These are phyloP conservation scores for Todiramphus saurophagus DNA, from an alignment of 2,113 vertebrate genomes.

Conservation along the genomic window DNA sequence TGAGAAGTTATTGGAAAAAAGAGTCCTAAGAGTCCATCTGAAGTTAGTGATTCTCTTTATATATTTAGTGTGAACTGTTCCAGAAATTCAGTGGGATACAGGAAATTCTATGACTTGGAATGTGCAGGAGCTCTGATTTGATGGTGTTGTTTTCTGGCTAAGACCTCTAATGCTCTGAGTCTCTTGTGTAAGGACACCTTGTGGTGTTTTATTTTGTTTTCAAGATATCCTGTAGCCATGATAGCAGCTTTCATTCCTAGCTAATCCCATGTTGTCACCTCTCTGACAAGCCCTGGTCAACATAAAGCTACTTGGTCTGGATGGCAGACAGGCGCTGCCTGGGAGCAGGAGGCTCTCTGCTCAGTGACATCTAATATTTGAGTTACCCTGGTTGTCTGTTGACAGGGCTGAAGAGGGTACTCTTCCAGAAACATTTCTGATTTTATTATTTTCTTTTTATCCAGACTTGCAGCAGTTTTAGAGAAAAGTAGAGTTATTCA, in stretches of 20 bases:
- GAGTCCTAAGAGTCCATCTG: background rate
- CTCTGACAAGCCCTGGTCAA: background rate
- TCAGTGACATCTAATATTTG: background rate
- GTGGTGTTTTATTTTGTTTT: background rate
- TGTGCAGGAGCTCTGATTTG: background rate
- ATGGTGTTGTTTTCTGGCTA: background rate
- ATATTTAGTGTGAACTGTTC: background rate
- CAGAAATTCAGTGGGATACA: background rate
- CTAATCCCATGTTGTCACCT: constrained; percentile 35
- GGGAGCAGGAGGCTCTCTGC: background rate
- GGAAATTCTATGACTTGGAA: background rate
- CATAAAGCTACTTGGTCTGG: background rate
- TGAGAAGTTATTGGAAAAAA: background rate
- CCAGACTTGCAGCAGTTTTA: background rate
- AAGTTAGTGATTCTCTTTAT: background rate
- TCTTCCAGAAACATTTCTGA: background rate
- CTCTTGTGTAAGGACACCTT: background rate
- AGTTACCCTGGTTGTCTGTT: background rate
- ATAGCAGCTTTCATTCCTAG: constrained; percentile 26
- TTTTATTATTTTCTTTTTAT: background rate
- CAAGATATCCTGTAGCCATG: background rate
- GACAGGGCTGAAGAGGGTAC: background rate
- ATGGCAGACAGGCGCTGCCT: background rate
- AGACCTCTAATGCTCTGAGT: background rate
- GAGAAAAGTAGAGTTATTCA: background rate